Base-by-base conservation (phyloP, 2,888 invertebrate genomes). In the Ischnus inquisitorius region DNA sequence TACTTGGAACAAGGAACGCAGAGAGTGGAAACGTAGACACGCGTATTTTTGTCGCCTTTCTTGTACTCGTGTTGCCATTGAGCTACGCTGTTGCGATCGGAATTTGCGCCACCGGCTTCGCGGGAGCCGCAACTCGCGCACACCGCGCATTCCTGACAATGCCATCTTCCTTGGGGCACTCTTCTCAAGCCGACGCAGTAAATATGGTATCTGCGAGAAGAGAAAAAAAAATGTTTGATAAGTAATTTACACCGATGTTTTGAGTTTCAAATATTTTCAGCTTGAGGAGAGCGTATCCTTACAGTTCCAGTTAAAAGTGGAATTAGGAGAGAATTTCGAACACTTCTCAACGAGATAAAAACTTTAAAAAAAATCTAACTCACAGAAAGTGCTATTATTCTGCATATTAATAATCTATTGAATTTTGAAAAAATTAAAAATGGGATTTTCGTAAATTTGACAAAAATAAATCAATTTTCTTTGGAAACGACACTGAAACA, bases 111-210 rank as follows among this genome's bases (percentile, higher is more conserved):
- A 6, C 93, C 94, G 1, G 95, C 94, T 75, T 94, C 94, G 51
- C 93, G 93, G 1, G 94, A 92, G 1, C 94, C 94, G 87, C 95
- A 95, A 14, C 94, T 94, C 14, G 94, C 94, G 86, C 95, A 97
- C 76, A 96, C 94, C 8, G 97, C 96, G 92, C 97, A 97, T 88
- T 96, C 96, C 80, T 95, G 95, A 93, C 98, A 98, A 92, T 98
- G 97, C 98, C 98, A 98, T 68, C 97, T 96, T 48, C 98, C 98
- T 86, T 95, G 96, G 3, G 98, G 98, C 89, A 98, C 96, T 84
- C 95, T 95, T 83, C 95, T 95, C 60, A 98, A 94, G 5, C 97
- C 97, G 76, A 98, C 97, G 94, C 98, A 99, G 94, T 97, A 97
- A 87, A 97, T 97, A 93, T 98, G 98, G 94, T 97, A 98, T 76